A percentile compares a stretch with the other conserved stretches of the same genome.
Evolutionary conservation across 2,113 vertebrate species (phyloP).

Genomic region (Pardalotus punctatus): DNA sequence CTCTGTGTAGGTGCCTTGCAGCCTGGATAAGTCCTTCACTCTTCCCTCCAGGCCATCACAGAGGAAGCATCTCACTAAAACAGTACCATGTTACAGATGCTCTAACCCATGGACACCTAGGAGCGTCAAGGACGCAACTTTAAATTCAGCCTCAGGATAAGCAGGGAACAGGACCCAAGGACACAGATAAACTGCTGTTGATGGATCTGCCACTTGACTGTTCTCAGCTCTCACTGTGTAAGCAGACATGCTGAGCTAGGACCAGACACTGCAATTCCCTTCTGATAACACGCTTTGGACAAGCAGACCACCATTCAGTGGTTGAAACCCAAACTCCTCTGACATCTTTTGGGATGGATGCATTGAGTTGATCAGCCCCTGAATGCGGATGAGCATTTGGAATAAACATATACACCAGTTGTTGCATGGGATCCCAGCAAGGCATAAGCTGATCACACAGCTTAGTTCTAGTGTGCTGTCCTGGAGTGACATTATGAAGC

Average conservation of each 20-base stretch:
- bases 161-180: neutral
- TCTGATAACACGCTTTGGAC: neutral
- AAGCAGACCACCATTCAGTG: neutral
- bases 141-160: neutral
- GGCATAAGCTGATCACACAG: neutral
- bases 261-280: neutral
- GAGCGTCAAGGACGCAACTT: neutral
- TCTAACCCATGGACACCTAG: neutral
- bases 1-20: neutral
- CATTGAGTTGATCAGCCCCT: neutral
- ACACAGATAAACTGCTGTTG: neutral
- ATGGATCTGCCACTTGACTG: neutral
- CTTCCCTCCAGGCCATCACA: neutral
- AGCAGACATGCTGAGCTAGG: neutral
- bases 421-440: neutral
- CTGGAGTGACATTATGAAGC: too few species aligned
- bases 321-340: neutral
- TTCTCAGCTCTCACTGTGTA: neutral
- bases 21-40: neutral
- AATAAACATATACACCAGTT: accelerated
- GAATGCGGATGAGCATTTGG: neutral
- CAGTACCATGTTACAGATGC: neutral
- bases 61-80: neutral
- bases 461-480: neutral
- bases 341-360: neutral